These are phyloP conservation scores for Syngnathus acus DNA, from an alignment of 2,797 vertebrate species.

Conservation along the genomic window DNA sequence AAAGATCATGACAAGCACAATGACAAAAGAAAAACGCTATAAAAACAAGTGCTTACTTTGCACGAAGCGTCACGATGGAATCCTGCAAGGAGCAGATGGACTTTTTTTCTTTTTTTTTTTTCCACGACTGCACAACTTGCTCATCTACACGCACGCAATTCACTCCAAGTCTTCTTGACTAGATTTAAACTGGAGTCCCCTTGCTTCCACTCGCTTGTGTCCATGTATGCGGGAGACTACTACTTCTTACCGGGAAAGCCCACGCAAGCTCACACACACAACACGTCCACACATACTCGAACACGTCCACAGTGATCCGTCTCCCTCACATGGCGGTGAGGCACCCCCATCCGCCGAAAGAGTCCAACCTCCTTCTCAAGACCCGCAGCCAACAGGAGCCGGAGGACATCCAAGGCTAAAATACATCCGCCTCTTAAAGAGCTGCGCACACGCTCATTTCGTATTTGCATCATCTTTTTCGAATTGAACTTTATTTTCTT, in stretches of 20 bases:
- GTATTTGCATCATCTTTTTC: no score
- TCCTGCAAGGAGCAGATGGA: background rate
- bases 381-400: constrained; percentile 10
- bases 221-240: constrained; percentile 12
- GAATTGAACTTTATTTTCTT: no score
- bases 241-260: constrained; percentile 12
- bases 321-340: constrained; percentile 43
- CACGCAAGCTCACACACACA: background rate
- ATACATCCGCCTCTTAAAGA: constrained; percentile 23
- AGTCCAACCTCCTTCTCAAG: constrained; percentile 18
- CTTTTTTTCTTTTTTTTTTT: background rate
- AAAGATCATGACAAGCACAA: background rate
- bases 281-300: constrained; percentile 11
- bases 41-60: background rate
- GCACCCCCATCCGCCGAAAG: constrained; percentile 59
- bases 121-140: background rate
- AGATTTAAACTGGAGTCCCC: background rate
- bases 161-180: background rate
- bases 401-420: constrained; percentile 26
- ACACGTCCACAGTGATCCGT: constrained; percentile 9
- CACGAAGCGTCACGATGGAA: background rate
- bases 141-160: background rate
- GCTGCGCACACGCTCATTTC: background rate
- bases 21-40: background rate
- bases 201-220: constrained; percentile 1